phyloP scores from a whole-genome alignment of 2,797 vertebrate species.

The Sphaeramia orbicularis region DNA sequence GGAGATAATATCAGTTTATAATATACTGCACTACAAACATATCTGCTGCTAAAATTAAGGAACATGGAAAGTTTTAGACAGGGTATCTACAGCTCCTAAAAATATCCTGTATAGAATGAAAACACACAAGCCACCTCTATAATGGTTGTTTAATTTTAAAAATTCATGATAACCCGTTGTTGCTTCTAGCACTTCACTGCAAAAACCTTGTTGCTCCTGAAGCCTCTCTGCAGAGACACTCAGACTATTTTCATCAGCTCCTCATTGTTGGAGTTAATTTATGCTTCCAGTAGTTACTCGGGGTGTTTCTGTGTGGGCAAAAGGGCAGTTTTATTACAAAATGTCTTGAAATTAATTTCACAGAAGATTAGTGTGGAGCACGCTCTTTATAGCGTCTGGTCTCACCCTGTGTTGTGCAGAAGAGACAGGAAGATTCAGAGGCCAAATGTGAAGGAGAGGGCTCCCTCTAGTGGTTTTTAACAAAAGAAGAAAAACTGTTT shows the following conservation, averaged over 20 bases:
- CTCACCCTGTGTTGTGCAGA: conserved; percentile 32
- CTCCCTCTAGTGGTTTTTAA: conserved; percentile 73
- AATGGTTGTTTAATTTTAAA: conserved; percentile 31
- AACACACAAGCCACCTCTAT: conserved; percentile 1
- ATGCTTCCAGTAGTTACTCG: conserved; percentile 54
- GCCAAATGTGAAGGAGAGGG: conserved; percentile 27
- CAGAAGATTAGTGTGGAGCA: conserved; percentile 68
- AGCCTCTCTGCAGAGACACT: conserved; percentile 40
- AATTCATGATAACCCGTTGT: conserved; percentile 40
- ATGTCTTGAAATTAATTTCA: conserved; percentile 79
- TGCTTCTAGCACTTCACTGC: conserved; percentile 36
- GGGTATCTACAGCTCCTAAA: too few relatives aligned
- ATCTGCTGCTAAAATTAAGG: too few relatives aligned
- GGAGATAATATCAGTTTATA: too few relatives aligned
- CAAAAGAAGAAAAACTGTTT: background rate
- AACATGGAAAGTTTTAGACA: too few relatives aligned
- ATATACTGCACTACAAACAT: too few relatives aligned
- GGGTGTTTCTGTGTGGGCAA: conserved; percentile 60
- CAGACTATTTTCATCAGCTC: conserved; percentile 59
- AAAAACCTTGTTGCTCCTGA: conserved; percentile 24
- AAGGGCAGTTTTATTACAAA: conserved; percentile 77
- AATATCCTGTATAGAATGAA: background rate
- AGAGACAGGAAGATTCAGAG: background rate
- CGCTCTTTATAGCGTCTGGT: conserved; percentile 54
- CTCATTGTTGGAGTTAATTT: conserved; percentile 72